Evolutionary conservation across 2,888 invertebrate genomes (phyloP).

Genomic region (Agonopterix alstromeriana): DNA sequence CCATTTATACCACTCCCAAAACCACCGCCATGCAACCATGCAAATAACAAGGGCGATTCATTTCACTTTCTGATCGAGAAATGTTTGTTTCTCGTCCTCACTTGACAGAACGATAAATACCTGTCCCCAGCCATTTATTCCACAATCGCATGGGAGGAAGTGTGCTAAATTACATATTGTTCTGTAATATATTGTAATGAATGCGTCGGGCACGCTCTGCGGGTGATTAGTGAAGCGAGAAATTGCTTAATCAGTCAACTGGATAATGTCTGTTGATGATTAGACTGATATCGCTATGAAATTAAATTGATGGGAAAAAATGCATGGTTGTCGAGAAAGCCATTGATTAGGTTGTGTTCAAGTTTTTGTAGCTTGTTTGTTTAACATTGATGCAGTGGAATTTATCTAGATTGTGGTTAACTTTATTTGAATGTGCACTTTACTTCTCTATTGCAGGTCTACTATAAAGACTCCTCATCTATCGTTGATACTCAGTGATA

Average conservation of each 20-base stretch:
- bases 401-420: too few relatives aligned
- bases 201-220: conserved; percentile 48
- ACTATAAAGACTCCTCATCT: too few relatives aligned
- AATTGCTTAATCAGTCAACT: conserved; percentile 72
- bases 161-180: conserved; percentile 66
- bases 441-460: too few relatives aligned
- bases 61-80: conserved; percentile 6
- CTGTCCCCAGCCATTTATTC: conserved; percentile 27
- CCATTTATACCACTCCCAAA: too few relatives aligned
- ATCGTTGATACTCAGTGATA: too few relatives aligned
- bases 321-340: not conserved
- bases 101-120: conserved; percentile 41
- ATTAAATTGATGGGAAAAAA: conserved; percentile 49
- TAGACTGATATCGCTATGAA: conserved; percentile 58
- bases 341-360: not conserved
- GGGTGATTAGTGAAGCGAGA: conserved; percentile 50
- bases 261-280: conserved; percentile 59
- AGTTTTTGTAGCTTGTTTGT: too few relatives aligned
- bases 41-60: too few relatives aligned
- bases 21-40: too few relatives aligned
- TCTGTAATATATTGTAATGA: conserved; percentile 63
- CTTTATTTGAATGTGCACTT: too few relatives aligned
- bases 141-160: conserved; percentile 38
- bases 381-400: too few relatives aligned
- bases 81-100: conserved; percentile 16